Evolutionary conservation across 2,888 invertebrate species (phyloP).

Genomic region (Psylliodes chrysocephalus): DNA sequence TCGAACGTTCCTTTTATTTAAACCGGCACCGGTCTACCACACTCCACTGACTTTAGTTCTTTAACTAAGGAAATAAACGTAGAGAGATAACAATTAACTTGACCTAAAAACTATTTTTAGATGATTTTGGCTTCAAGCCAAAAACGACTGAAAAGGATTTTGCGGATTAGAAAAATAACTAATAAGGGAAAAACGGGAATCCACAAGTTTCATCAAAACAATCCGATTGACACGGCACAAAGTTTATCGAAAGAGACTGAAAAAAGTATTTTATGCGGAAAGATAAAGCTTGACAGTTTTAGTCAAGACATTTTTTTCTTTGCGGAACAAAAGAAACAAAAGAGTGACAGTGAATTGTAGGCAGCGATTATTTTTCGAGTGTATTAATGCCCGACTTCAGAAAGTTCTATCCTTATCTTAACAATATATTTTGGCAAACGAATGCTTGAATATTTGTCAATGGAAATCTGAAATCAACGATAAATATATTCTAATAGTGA

Average conservation of each 20-base stretch:
- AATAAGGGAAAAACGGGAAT: conserved; percentile 11
- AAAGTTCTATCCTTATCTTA: conserved; percentile 26
- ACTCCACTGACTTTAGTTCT: too few relatives aligned
- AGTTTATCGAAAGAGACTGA: conserved; percentile 23
- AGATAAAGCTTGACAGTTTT: conserved; percentile 18
- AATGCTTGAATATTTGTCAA: conserved; percentile 11
- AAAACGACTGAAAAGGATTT: not conserved
- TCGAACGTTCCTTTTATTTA: too few relatives aligned
- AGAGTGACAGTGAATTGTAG: conserved; percentile 27
- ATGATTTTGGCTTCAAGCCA: too few relatives aligned
- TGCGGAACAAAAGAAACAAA: conserved; percentile 25
- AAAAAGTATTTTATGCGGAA: conserved; percentile 19
- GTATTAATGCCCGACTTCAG: conserved; percentile 22
- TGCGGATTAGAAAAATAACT: conserved; percentile 12
- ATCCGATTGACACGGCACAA: conserved; percentile 20
- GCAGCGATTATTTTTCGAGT: conserved; percentile 24
- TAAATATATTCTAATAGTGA: too few relatives aligned
- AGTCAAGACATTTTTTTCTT: conserved; percentile 22
- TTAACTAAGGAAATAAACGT: too few relatives aligned
- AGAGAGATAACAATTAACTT: too few relatives aligned
- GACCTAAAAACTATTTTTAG: too few relatives aligned
- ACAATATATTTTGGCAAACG: conserved; percentile 14
- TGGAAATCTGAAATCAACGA: conserved; percentile 3
- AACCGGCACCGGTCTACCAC: too few relatives aligned
- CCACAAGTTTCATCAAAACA: conserved; percentile 18